Conservation (phyloP, 2,797 vertebrate genomes). For the Gadopsis marmoratus region DNA sequence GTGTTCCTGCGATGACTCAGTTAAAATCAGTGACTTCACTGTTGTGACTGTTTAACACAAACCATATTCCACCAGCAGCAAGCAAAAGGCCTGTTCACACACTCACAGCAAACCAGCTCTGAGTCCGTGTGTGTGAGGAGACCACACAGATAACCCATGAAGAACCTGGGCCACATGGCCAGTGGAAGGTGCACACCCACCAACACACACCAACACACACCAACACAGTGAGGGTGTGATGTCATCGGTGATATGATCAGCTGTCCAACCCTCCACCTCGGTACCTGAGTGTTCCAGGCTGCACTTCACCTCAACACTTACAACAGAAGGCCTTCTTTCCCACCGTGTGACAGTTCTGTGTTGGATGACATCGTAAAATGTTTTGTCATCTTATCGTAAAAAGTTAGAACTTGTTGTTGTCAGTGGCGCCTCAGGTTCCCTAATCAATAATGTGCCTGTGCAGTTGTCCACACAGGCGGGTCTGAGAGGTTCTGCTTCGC, state of each 20-base stretch:
- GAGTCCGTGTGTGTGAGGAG: not conserved
- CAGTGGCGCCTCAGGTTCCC: not conserved
- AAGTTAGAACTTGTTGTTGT: not conserved
- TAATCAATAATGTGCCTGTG: conserved; percentile 7
- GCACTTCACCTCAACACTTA: too few species aligned
- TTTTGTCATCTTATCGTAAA: not conserved
- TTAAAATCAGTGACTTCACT: conserved; percentile 1
- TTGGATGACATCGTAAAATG: not conserved
- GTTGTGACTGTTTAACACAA: not conserved
- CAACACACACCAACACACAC: not conserved
- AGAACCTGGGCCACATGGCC: not conserved
- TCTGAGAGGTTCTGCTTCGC: not conserved
- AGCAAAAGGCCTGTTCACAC: conserved; percentile 7
- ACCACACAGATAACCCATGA: not conserved
- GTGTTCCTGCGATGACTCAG: not conserved
- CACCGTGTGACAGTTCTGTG: not conserved
- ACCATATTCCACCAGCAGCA: not conserved
- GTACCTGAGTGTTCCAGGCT: not conserved
- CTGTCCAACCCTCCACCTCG: not conserved
- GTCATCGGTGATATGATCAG: not conserved
- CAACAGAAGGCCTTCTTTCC: not conserved
- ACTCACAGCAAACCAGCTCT: not conserved
- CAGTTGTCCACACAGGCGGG: not conserved
- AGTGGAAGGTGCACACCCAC: not conserved
- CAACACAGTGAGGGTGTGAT: not conserved